Conservation (phyloP, 2,888 invertebrate genomes). For the Luffia ferchaultella region DNA sequence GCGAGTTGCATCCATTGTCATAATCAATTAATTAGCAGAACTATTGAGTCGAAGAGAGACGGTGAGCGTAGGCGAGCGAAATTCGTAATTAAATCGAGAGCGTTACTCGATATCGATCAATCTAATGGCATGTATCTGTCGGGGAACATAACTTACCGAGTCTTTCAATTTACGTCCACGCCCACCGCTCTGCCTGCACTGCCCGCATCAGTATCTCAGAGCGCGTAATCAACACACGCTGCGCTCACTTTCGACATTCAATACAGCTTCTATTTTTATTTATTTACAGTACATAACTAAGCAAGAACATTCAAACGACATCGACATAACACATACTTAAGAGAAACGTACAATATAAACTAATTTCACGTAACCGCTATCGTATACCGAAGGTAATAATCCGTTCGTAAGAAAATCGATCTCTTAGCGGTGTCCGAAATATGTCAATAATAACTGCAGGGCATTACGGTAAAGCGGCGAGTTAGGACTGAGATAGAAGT, state of each 20-base stretch:
- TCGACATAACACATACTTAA: neutral
- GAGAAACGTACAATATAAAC: neutral
- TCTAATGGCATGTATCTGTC: conserved; percentile 6
- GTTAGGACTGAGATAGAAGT: conserved; percentile 31
- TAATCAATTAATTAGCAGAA: neutral
- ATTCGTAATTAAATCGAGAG: conserved; percentile 7
- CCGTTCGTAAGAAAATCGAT: neutral
- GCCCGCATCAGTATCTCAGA: too few species aligned
- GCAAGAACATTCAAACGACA: too few species aligned
- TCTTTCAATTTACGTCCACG: conserved; percentile 7
- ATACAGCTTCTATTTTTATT: too few species aligned
- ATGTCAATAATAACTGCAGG: conserved; percentile 32
- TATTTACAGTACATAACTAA: too few species aligned
- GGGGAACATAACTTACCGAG: conserved; percentile 6
- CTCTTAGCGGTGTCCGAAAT: neutral
- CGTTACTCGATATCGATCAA: conserved; percentile 8
- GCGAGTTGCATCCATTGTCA: neutral
- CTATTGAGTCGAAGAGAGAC: neutral
- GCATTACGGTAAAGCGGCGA: conserved; percentile 40
- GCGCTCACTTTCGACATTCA: too few species aligned
- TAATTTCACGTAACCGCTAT: neutral
- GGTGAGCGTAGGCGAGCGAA: conserved; percentile 5
- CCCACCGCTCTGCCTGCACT: too few species aligned
- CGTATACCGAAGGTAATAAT: too few species aligned
- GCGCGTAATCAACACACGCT: too few species aligned